phyloP scores from a whole-genome alignment of 2,113 vertebrate genomes.

The Columba livia region DNA sequence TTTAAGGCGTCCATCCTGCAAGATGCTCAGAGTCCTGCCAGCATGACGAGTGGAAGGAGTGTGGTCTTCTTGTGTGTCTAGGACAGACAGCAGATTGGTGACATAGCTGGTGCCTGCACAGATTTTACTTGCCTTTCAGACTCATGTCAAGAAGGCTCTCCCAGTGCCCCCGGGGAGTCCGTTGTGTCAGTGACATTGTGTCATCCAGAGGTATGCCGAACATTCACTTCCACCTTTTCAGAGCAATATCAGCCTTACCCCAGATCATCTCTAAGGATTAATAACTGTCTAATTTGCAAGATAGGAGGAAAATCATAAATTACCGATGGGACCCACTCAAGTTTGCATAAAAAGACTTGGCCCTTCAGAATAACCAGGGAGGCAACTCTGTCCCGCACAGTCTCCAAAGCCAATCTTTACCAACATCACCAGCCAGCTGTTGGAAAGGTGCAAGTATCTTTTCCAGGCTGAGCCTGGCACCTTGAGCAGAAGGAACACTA shows the following conservation, averaged over 20 bases:
- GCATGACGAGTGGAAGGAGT: background rate
- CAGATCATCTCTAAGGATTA: background rate
- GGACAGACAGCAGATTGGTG: background rate
- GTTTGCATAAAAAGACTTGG: background rate
- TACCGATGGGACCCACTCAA: background rate
- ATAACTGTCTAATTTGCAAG: background rate
- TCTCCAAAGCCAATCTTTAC: background rate
- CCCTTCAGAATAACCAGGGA: background rate
- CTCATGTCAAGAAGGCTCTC: background rate
- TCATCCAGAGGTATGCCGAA: background rate
- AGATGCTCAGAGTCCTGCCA: background rate
- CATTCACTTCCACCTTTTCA: background rate
- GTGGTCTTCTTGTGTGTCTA: background rate
- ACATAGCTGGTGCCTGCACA: background rate
- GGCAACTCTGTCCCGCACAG: background rate
- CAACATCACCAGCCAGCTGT: background rate
- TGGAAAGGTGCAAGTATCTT: background rate
- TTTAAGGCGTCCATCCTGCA: background rate
- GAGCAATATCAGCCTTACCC: background rate
- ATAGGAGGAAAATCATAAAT: background rate
- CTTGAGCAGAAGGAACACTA: background rate
- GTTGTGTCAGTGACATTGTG: background rate
- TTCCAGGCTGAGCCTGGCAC: background rate
- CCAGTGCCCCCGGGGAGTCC: background rate
- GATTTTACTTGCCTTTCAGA: background rate